phyloP scores from a whole-genome alignment of 2,797 vertebrate genomes.

The Remorina albescens region DNA sequence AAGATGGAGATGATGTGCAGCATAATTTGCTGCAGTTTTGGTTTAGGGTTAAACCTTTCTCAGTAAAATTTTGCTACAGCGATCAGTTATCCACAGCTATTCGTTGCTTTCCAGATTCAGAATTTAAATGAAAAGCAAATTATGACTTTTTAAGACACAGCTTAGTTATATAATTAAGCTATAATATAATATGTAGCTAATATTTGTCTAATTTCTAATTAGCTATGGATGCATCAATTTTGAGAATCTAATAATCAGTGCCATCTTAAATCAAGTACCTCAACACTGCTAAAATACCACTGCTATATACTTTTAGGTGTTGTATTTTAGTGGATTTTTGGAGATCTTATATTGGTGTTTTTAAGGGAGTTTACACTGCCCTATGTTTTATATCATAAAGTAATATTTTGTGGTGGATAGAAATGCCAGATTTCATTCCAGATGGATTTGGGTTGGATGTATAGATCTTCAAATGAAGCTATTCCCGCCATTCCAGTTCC shows the following conservation, averaged over 20 bases:
- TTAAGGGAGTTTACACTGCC: neutral
- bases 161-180: neutral
- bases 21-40: slow-evolving; percentile 1
- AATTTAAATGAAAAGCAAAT: neutral
- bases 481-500: neutral
- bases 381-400: neutral
- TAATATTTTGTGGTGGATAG: neutral
- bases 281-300: too few relatives aligned
- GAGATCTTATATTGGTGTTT: neutral
- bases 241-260: neutral
- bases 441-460: slow-evolving; percentile 1
- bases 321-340: too few relatives aligned
- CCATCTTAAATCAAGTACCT: neutral
- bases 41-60: neutral
- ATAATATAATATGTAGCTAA: neutral
- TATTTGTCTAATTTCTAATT: neutral
- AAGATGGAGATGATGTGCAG: slow-evolving; percentile 24
- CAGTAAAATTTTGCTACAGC: neutral
- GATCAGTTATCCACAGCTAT: too few relatives aligned
- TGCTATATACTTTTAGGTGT: too few relatives aligned
- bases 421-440: neutral
- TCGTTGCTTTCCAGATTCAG: neutral
- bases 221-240: neutral
- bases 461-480: neutral
- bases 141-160: neutral